Conservation (phyloP, 2,797 vertebrate species). For the Rhinophrynus dorsalis region DNA sequence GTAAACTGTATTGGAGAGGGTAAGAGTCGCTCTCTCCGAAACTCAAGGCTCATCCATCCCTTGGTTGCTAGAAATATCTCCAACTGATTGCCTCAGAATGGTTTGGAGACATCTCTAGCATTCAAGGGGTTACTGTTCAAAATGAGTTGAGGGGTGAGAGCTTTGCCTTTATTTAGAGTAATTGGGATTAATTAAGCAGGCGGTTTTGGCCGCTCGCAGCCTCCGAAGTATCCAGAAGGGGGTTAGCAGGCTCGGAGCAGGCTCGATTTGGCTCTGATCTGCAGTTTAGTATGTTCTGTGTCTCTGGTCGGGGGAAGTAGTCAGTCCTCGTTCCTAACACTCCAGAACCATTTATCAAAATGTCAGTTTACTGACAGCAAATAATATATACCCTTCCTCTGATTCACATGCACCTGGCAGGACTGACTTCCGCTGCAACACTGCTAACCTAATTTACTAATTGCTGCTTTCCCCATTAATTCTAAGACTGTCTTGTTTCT, state of each 20-base stretch:
- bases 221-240: constrained; percentile 25
- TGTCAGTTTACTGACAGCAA: constrained; percentile 98
- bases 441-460: constrained; percentile 98
- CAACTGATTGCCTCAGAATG: too few relatives aligned
- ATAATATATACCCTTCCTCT: constrained; percentile 99
- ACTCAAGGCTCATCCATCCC: too few relatives aligned
- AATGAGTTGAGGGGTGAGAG: constrained; percentile 24
- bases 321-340: constrained; percentile 85
- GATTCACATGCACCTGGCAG: constrained; percentile 90
- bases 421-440: constrained; percentile 80
- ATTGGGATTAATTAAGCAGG: constrained; percentile 49
- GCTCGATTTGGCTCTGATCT: constrained; percentile 71
- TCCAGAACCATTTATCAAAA: constrained; percentile 99
- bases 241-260: constrained; percentile 23
- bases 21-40: too few relatives aligned
- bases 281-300: constrained; percentile 88
- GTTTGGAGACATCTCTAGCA: too few relatives aligned
- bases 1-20: too few relatives aligned
- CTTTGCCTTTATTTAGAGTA: constrained; percentile 39
- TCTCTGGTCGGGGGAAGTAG: constrained; percentile 93
- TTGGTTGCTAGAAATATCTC: too few relatives aligned
- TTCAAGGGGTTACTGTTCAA: too few relatives aligned
- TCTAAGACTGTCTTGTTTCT: constrained; percentile 89
- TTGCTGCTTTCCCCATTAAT: constrained; percentile 97
- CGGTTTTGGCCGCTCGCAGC: constrained; percentile 28